These are phyloP conservation scores for Cyphomyrmex costatus DNA, from an alignment of 1,140 invertebrate genomes.

Conservation along the genomic window DNA sequence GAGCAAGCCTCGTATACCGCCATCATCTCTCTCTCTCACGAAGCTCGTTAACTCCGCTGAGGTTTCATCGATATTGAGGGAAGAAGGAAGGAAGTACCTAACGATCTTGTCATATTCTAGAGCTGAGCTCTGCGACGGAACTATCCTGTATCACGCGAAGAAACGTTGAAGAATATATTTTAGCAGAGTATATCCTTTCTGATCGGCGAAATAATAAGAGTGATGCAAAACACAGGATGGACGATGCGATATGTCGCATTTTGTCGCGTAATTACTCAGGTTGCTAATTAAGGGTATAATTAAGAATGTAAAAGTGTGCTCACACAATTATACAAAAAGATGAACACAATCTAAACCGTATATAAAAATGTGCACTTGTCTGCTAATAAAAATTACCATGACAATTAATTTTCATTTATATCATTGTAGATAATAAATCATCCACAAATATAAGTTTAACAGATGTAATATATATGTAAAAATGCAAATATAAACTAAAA, in stretches of 20 bases:
- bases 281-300: slow-evolving; percentile 8
- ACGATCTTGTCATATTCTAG: slow-evolving; percentile 51
- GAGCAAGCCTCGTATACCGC: slow-evolving; percentile 18
- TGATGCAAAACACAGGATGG: neutral
- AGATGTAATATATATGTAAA: neutral
- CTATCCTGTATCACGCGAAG: slow-evolving; percentile 31
- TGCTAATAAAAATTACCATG: neutral
- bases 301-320: neutral
- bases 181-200: neutral
- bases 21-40: slow-evolving; percentile 53
- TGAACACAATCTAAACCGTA: neutral
- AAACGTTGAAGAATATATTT: slow-evolving; percentile 11
- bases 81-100: slow-evolving; percentile 52
- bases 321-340: neutral
- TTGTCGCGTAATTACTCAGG: neutral
- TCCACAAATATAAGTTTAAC: neutral
- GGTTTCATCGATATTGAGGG: slow-evolving; percentile 62
- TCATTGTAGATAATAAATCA: slow-evolving; percentile 20
- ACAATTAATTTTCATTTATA: slow-evolving; percentile 4
- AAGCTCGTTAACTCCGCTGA: slow-evolving; percentile 69
- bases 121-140: slow-evolving; percentile 1
- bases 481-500: neutral
- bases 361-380: neutral
- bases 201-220: slow-evolving; percentile 26
- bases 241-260: neutral